A percentile compares a stretch with the other conserved stretches of the same genome.
These are phyloP conservation scores for Macaria notata DNA, from an alignment of 2,888 invertebrate species.

Conservation along the genomic window DNA sequence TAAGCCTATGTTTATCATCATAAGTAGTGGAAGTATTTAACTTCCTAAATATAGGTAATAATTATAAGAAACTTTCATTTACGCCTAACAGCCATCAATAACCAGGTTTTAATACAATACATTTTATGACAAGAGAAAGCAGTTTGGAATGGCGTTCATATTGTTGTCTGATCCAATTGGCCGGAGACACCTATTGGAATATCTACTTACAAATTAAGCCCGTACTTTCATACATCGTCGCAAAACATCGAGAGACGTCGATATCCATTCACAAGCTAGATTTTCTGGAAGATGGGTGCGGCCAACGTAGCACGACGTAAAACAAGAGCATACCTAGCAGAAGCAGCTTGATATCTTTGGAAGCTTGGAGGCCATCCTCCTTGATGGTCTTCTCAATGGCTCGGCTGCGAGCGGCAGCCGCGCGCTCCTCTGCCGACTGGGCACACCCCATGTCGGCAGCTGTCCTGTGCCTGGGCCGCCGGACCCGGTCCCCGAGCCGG, in stretches of 20 bases:
- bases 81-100: constrained; percentile 62
- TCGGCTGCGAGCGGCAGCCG: constrained; percentile 98
- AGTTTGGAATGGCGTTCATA: constrained; percentile 19
- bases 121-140: constrained; percentile 60
- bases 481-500: constrained; percentile 80
- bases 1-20: background rate
- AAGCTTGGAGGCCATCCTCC: constrained; percentile 98
- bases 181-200: constrained; percentile 17
- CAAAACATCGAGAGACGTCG: constrained; percentile 23
- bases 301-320: constrained; percentile 45
- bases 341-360: constrained; percentile 99
- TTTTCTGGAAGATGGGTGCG: constrained; percentile 65
- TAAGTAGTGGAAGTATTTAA: constrained; percentile 8
- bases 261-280: constrained; percentile 23
- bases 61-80: constrained; percentile 60
- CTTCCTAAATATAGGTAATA: constrained; percentile 49
- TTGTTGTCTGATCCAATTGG: constrained; percentile 9
- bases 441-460: constrained; percentile 97
- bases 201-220: constrained; percentile 12
- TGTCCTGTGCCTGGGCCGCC: constrained; percentile 76
- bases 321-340: constrained; percentile 90
- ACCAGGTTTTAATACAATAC: constrained; percentile 35
- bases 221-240: background rate
- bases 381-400: constrained; percentile 99
- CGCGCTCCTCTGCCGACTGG: constrained; percentile 99